Percentiles rank a stretch among this genome's conserved stretches.
These are phyloP conservation scores for Speoplatyrhinus poulsoni DNA, from an alignment of 2,113 vertebrate species.

Conservation along the genomic window DNA sequence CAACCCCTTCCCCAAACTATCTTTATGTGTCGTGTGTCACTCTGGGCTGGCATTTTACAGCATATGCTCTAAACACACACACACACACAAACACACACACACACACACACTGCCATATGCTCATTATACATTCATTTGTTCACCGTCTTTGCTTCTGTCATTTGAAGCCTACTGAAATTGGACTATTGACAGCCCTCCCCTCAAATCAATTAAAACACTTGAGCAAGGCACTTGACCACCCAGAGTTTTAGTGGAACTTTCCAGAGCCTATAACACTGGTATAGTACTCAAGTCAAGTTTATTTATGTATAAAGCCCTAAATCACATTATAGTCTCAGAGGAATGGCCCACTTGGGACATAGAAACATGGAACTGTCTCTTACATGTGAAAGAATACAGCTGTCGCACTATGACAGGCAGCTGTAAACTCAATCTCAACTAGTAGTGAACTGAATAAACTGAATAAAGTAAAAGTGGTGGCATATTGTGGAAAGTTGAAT, in stretches of 20 bases:
- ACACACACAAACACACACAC: slow-evolving; percentile 31
- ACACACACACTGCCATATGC: neutral
- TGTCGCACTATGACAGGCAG: too few species aligned
- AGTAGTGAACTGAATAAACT: too few species aligned
- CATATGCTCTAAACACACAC: slow-evolving; percentile 59
- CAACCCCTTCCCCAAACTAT: slow-evolving; percentile 16
- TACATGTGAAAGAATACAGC: too few species aligned
- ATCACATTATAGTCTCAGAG: too few species aligned
- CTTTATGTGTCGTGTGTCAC: slow-evolving; percentile 46
- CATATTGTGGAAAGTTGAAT: too few species aligned
- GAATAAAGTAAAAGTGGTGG: too few species aligned
- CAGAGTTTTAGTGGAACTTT: slow-evolving; percentile 12
- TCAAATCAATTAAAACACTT: neutral
- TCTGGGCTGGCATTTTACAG: slow-evolving; percentile 58
- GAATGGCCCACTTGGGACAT: too few species aligned
- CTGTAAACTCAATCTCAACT: too few species aligned
- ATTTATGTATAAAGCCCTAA: too few species aligned
- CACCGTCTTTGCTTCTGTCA: neutral
- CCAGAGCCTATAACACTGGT: neutral
- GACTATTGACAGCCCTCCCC: neutral
- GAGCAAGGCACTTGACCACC: slow-evolving; percentile 10
- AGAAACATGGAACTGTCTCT: too few species aligned
- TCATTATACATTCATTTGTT: neutral
- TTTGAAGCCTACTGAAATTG: neutral
- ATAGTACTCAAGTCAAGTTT: too few species aligned